Base-by-base conservation (phyloP, 2,888 invertebrate species). In the Imbricaverruca yamaguchii region DNA sequence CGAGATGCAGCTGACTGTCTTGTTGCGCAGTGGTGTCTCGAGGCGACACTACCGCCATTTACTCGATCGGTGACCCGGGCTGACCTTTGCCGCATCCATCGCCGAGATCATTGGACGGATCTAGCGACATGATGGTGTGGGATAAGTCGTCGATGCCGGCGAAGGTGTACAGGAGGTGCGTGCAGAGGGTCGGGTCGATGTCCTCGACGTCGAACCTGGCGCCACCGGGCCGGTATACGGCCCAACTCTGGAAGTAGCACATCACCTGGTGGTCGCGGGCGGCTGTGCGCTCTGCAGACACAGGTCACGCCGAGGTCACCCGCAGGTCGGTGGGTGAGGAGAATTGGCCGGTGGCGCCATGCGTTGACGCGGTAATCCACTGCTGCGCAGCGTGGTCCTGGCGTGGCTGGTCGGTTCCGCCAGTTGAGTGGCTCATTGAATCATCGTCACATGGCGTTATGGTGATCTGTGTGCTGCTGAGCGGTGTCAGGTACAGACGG, bases 121-220 rank as follows among this genome's bases (percentile, higher is more conserved):
- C 65, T 23, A 65, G 18, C 9, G 65, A 65, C 23, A 85, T 87
- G 23, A 86, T 85, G 82, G 83, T 87, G 1, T 80, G 80, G 74
- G 91, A 91, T 74, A 89, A 87, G 1, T 85, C 82, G 67, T 89
- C 86, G 18, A 94, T 88, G 0, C 93, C 94, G 56, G 91, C 90
- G 85, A 95, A 95, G 0, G 91, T 87, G 85, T 94, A 95, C 18
- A 93, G 90, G 77, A 93, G 82, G 85, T 94, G 94, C 0, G 94
- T 93, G 86, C 94, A 94, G 0, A 93, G 87, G 13, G 86, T 87
- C 0, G 92, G 90, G 84, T 93, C 90, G 74, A 94, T 91, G 82
- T 92, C 84, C 13, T 89, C 88, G 0, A 93, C 90, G 15, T 90
- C 89, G 84, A 92, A 93, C 85, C 91, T 89, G 0, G 93, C 94